Conservation (phyloP, 2,888 invertebrate genomes). For the Rhopalosiphum nymphaeae region DNA sequence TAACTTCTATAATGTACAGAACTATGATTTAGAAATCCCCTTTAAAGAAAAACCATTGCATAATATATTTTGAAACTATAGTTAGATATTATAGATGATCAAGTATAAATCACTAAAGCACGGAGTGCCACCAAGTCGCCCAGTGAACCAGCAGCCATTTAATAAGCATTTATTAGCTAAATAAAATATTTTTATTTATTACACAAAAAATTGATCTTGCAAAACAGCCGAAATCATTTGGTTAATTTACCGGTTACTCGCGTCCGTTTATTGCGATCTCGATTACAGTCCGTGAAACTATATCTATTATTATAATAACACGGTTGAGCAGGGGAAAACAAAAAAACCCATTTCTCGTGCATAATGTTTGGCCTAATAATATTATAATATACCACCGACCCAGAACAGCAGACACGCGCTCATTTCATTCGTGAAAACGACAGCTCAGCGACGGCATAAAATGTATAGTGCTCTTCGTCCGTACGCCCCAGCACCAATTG, state of each 20-base stretch:
- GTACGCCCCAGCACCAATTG: background rate
- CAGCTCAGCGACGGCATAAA: background rate
- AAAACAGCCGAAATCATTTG: background rate
- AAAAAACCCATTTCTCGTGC: background rate
- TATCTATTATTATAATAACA: background rate
- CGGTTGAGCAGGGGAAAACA: background rate
- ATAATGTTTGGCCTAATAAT: background rate
- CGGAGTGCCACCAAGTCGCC: background rate
- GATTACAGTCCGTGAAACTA: background rate
- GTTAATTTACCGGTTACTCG: slow-evolving; percentile 1
- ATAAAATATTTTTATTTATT: background rate
- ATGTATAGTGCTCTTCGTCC: background rate
- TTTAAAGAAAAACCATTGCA: background rate
- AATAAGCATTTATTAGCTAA: background rate
- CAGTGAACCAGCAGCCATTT: background rate
- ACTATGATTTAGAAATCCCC: background rate
- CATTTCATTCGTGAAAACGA: slow-evolving; percentile 9
- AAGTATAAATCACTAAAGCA: background rate
- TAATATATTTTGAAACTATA: background rate
- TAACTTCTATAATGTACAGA: background rate
- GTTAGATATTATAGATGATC: background rate
- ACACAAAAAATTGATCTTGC: background rate
- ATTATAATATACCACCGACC: background rate
- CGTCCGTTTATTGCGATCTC: background rate
- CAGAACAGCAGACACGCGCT: background rate